Conservation (phyloP, 2,797 vertebrate species). For the Poeciliopsis presidionis region DNA sequence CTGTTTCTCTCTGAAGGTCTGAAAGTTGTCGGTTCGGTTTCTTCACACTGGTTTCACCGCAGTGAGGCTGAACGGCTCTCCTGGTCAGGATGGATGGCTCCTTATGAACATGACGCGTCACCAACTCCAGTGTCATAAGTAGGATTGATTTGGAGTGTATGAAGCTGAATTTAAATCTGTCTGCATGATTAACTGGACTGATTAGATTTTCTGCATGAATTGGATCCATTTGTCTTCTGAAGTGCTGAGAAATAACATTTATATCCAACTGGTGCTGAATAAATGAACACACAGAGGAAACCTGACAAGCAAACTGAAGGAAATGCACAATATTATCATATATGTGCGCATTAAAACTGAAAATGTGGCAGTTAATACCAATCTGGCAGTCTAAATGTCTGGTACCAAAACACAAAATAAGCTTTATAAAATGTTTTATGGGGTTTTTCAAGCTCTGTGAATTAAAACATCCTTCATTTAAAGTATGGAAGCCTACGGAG, state of each 20-base stretch:
- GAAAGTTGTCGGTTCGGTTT: neutral
- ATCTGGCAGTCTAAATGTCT: neutral
- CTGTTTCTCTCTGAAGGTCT: neutral
- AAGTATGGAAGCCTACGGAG: neutral
- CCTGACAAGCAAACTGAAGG: neutral
- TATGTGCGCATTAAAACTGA: neutral
- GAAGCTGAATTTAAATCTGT: neutral
- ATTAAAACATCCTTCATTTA: neutral
- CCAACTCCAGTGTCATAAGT: neutral
- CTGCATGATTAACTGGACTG: neutral
- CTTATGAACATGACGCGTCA: neutral
- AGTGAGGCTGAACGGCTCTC: neutral
- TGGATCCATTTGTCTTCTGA: neutral
- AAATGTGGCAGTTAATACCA: neutral
- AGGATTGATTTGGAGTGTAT: neutral
- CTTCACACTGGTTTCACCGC: neutral
- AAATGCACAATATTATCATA: neutral
- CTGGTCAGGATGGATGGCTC: neutral
- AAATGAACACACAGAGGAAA: neutral
- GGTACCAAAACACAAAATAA: neutral
- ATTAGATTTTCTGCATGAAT: conserved; percentile 1
- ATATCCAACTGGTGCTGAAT: neutral
- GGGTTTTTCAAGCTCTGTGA: neutral
- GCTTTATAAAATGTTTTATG: neutral
- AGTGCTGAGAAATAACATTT: neutral